Percentiles rank a stretch among this genome's conserved stretches.
phyloP scores from a whole-genome alignment of 1,140 invertebrate species.

The Magallana angulata region DNA sequence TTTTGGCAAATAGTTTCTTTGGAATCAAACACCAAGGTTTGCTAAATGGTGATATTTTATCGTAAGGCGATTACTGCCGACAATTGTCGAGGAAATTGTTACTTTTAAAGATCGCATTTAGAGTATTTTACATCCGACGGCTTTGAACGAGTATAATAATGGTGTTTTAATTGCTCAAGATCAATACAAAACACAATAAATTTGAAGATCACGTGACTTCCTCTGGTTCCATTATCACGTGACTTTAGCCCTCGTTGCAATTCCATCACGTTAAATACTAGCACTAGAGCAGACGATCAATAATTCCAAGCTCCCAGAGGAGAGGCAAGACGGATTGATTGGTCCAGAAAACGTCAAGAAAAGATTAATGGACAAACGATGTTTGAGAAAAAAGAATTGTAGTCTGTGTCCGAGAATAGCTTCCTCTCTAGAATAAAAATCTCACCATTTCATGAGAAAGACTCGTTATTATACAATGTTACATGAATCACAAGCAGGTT shows the following conservation, averaged over 20 bases:
- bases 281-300: not conserved
- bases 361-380: constrained; percentile 25
- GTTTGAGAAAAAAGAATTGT: constrained; percentile 31
- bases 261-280: constrained; percentile 36
- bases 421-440: constrained; percentile 26
- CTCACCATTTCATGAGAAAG: constrained; percentile 6
- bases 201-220: constrained; percentile 33
- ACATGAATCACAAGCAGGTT: constrained; percentile 8
- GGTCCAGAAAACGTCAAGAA: constrained; percentile 32
- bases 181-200: constrained; percentile 30
- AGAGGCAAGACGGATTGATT: constrained; percentile 33
- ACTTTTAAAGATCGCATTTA: constrained; percentile 31
- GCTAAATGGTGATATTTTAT: constrained; percentile 36
- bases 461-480: constrained; percentile 28
- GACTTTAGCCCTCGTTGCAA: constrained; percentile 25
- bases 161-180: constrained; percentile 20
- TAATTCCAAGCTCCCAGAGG: constrained; percentile 16
- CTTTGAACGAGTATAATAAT: constrained; percentile 32
- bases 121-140: constrained; percentile 29
- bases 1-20: constrained; percentile 33
- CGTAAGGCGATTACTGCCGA: constrained; percentile 15
- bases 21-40: not conserved
- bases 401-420: constrained; percentile 13
- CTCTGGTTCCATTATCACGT: constrained; percentile 26
- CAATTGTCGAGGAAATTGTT: constrained; percentile 33